Conservation (phyloP, 2,797 vertebrate genomes). For the Acipenser oxyrinchus region DNA sequence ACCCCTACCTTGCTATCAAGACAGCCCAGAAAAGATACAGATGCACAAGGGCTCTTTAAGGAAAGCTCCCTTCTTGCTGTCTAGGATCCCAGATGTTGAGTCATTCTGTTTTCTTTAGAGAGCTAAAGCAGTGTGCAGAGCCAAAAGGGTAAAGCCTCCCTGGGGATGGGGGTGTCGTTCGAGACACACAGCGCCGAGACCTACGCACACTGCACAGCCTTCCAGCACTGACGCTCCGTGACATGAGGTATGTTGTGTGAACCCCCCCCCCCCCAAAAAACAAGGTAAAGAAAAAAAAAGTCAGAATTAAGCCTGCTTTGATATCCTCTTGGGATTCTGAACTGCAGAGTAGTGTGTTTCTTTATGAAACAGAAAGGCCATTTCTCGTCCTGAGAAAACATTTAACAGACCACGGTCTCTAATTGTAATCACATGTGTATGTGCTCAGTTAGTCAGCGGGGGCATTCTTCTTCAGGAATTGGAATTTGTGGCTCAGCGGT, state of each 20-base stretch:
- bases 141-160: constrained; percentile 52
- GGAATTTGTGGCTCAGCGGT: constrained; percentile 34
- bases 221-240: constrained; percentile 24
- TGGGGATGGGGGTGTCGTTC: constrained; percentile 25
- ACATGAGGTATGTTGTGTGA: constrained; percentile 33
- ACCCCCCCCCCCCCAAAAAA: constrained; percentile 15
- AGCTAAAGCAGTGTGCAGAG: constrained; percentile 18
- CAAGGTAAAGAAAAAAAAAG: constrained; percentile 20
- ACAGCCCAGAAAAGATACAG: neutral
- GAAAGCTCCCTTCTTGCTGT: constrained; percentile 7
- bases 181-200: constrained; percentile 26
- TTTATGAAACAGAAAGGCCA: neutral
- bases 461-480: constrained; percentile 22
- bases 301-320: neutral
- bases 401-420: constrained; percentile 8
- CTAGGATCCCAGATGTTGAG: neutral
- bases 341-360: neutral
- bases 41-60: neutral
- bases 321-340: too few species aligned
- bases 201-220: constrained; percentile 31
- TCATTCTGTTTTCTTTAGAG: constrained; percentile 50
- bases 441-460: constrained; percentile 15
- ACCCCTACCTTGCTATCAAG: too few species aligned
- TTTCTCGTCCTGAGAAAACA: neutral
- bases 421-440: constrained; percentile 15